phyloP scores from a whole-genome alignment of 1,140 invertebrate species.

The Kradibia gibbosae region DNA sequence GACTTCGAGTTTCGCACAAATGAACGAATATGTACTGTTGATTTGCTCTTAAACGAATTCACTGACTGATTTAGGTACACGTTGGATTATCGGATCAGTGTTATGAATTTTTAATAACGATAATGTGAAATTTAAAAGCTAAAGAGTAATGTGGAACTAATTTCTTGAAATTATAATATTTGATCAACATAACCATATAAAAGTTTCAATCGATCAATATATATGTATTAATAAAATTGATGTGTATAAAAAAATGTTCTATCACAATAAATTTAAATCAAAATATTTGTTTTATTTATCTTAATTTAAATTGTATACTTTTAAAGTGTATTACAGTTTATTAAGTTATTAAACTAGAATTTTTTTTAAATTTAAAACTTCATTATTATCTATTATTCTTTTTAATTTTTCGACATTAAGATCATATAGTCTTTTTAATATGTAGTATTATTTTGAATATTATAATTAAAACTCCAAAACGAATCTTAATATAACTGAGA shows the following conservation, averaged over 20 bases:
- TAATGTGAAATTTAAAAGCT: slow-evolving; percentile 18
- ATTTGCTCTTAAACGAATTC: slow-evolving; percentile 21
- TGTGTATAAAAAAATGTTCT: slow-evolving; percentile 60
- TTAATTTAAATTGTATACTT: slow-evolving; percentile 16
- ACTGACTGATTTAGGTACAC: background rate
- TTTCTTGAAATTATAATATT: slow-evolving; percentile 26
- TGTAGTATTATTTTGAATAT: too few species aligned
- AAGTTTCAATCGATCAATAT: slow-evolving; percentile 49
- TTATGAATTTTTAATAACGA: slow-evolving; percentile 6
- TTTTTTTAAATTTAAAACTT: too few species aligned
- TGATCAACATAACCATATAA: slow-evolving; percentile 48
- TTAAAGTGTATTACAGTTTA: background rate
- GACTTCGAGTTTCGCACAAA: slow-evolving; percentile 17
- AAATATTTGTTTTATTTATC: slow-evolving; percentile 33
- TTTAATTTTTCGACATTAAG: too few species aligned
- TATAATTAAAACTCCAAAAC: too few species aligned
- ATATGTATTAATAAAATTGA: slow-evolving; percentile 58
- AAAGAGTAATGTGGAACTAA: slow-evolving; percentile 3
- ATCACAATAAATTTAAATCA: slow-evolving; percentile 56
- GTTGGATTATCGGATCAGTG: slow-evolving; percentile 11
- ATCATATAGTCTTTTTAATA: too few species aligned
- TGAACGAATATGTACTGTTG: background rate
- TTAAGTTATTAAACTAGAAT: background rate
- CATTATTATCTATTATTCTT: too few species aligned
- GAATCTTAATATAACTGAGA: too few species aligned